Base-by-base conservation (phyloP, 2,888 invertebrate genomes). In the Caenorhabditis imperialis region DNA sequence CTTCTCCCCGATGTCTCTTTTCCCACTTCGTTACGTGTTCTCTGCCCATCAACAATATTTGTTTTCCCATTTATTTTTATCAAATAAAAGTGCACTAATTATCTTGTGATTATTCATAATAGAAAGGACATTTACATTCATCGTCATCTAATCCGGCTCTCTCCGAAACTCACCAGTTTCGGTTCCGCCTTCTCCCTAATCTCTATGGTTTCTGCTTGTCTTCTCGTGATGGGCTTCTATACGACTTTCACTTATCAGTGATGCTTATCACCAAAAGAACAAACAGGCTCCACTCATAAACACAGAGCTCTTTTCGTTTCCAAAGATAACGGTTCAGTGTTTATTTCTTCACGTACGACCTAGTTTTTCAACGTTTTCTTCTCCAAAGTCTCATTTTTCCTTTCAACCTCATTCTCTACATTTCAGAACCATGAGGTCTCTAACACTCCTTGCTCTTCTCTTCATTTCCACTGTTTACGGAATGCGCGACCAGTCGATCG, bases 401-500 rank as follows among this genome's bases (percentile, higher is more conserved):
- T n/a, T n/a, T n/a, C n/a, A n/a, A n/a, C n/a, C n/a, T n/a, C n/a
- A n/a, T n/a, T n/a, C n/a, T n/a, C n/a, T n/a, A n/a, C n/a, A n/a
- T n/a, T n/a, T 50, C 54, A 63, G 62, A 63, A 23, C 22, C 25
- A 63, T 67, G 67, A 57, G 38, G 20, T 22, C 30, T 7, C 2
- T 50, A 12, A 14, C 50, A 7, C 42, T 57, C 12, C 22, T 40
- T 16, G 30, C 47, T 7, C 16, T 57, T 20, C 23, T 33, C 14
- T 20, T 45, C 1, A 12, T 55, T 1, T 25, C 48, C 10, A 33
- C 57, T 2, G 50, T 61, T 25, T 51, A 50, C 0, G 60, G 67
- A 16, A 65, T 79, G 77, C 16, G 79, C 33, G 77, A 77, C 48
- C 75, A 75, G 48, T 75, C 75, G 16, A 75, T 75, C 27, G 77